Evolutionary conservation across 2,113 vertebrate species (phyloP), one percentile per base, ranked within the genome.

Genomic region (Perognathus longimembris): DNA sequence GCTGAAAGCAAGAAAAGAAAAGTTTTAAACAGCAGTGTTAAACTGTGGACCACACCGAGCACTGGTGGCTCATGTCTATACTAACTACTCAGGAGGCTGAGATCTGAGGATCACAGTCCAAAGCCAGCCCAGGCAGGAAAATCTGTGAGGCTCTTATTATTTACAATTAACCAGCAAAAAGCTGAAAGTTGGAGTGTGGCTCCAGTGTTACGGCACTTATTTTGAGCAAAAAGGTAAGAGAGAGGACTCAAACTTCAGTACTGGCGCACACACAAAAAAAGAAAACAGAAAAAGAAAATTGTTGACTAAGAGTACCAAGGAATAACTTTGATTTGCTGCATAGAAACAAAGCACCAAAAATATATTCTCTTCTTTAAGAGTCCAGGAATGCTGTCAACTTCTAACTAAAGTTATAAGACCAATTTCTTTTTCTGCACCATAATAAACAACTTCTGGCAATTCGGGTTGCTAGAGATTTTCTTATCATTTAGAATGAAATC

Each of bases 401-500:
- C 79, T 81, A 87, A 71, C 12, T 64, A 64, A 80, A 70, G 67
- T 80, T 66, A 26, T 28, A 12, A 84, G 69, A 78, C 17, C 70
- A 59, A 38, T 54, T 77, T 11, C 77, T 30, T 20, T 28, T 67
- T 63, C 24, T 63, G 11, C 21, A 63, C 28, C 78, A 7, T 22
- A 81, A 64, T 77, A 59, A 88, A 42, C 6, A 45, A 30, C 11
- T 0, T 76, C 4, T 79, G 36, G 3, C 63, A 76, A 45, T 32
- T 85, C 78, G 5, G 2, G 15, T 45, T 83, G 36, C 22, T 75
- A 70, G 61, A 50, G 28, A 28, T 45, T 88, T 66, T 77, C 70
- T n/a, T 45, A 71, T 83, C 45, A 22, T 74, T 94, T 94, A 76
- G 79, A 90, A 91, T 36, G 0, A 95, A 80, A 61, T 77, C 83